Percentiles rank a stretch among this genome's conserved stretches.
Conservation (phyloP, 2,888 invertebrate genomes). For the Aproaerema taeniolella region DNA sequence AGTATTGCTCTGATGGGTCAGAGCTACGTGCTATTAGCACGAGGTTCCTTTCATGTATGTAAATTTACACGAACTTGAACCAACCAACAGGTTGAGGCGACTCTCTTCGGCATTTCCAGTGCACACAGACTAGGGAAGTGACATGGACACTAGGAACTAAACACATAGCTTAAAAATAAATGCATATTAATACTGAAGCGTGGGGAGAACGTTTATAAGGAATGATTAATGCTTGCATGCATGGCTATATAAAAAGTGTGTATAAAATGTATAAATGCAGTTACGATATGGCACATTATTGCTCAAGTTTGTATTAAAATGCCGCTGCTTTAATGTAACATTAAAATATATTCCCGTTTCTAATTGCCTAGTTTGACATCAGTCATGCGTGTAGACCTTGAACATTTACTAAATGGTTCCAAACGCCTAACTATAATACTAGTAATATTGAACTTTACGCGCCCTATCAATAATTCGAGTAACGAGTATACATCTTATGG, state of each 20-base stretch:
- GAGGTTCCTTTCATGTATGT: slow-evolving; percentile 16
- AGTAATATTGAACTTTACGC: slow-evolving; percentile 1
- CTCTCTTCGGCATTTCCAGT: slow-evolving; percentile 73
- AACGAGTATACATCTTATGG: slow-evolving; percentile 20
- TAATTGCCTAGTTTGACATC: too few relatives aligned
- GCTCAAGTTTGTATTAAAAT: too few relatives aligned
- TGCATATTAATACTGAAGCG: slow-evolving; percentile 22
- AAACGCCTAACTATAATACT: slow-evolving; percentile 28
- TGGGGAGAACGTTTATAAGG: slow-evolving; percentile 20
- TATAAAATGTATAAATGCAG: slow-evolving; percentile 19
- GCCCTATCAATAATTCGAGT: slow-evolving; percentile 2
- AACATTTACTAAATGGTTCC: slow-evolving; percentile 58
- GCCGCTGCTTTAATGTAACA: slow-evolving; percentile 40
- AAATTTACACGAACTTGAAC: slow-evolving; percentile 33
- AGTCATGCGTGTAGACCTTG: too few relatives aligned
- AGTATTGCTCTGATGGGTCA: slow-evolving; percentile 28
- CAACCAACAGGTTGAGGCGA: slow-evolving; percentile 40
- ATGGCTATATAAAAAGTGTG: slow-evolving; percentile 8
- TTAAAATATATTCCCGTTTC: slow-evolving; percentile 20
- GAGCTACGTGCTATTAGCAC: slow-evolving; percentile 39
- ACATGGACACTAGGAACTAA: slow-evolving; percentile 56
- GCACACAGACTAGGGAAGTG: slow-evolving; percentile 63
- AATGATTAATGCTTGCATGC: slow-evolving; percentile 26
- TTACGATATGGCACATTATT: slow-evolving; percentile 17
- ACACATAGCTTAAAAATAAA: slow-evolving; percentile 12